Evolutionary conservation across 2,113 vertebrate species (phyloP).

Genomic region (Stomatorhinus ivindoensis): DNA sequence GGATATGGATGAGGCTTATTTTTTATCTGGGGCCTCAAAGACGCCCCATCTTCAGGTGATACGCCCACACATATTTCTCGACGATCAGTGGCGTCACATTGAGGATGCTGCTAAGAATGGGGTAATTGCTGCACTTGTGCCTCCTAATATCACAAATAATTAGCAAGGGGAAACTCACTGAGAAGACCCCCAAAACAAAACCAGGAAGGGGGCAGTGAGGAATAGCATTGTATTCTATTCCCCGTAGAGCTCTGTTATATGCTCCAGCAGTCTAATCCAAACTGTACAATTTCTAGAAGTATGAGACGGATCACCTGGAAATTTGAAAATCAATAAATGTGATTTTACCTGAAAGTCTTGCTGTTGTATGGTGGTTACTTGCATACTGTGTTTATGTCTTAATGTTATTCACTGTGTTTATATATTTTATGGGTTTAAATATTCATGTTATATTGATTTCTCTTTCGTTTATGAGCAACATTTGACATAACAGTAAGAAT

Average conservation of each 20-base stretch:
- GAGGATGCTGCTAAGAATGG: conserved; percentile 53
- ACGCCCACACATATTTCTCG: conserved; percentile 57
- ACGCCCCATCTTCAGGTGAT: conserved; percentile 86
- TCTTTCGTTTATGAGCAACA: no score
- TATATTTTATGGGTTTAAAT: no score
- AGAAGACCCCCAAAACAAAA: conserved; percentile 36
- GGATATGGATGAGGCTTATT: conserved; percentile 90
- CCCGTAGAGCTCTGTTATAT: not conserved
- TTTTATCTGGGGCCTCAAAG: conserved; percentile 89
- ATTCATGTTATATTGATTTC: no score
- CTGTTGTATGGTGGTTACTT: not conserved
- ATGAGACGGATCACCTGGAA: not conserved
- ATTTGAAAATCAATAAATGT: not conserved
- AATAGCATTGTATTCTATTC: not conserved
- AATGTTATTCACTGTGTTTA: no score
- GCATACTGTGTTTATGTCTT: no score
- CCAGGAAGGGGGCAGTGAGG: not conserved
- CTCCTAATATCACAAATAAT: conserved; percentile 47
- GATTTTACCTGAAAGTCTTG: not conserved
- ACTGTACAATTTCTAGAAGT: not conserved
- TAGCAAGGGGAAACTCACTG: conserved; percentile 43
- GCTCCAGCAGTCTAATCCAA: not conserved
- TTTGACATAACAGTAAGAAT: no score
- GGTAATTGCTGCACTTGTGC: conserved; percentile 71
- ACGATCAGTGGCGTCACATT: no score